Percentiles rank a stretch among this genome's conserved stretches.
These are phyloP conservation scores for Cephalopholis sonnerati DNA, from an alignment of 2,113 vertebrate genomes.

Conservation along the genomic window DNA sequence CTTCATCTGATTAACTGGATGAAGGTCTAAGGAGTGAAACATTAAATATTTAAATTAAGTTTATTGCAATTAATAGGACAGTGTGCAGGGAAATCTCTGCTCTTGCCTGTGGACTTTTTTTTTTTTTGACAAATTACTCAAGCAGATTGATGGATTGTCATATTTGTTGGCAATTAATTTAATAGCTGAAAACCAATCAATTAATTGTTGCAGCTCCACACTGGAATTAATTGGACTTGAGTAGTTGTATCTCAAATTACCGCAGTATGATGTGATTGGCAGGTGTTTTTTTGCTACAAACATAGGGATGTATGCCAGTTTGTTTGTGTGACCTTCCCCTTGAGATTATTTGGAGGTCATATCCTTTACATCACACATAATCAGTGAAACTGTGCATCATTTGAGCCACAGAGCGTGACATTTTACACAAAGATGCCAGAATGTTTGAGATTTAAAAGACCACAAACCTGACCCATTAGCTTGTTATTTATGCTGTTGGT, in stretches of 20 bases:
- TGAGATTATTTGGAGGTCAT: constrained; percentile 17
- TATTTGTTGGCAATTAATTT: too few relatives aligned
- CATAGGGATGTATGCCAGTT: constrained; percentile 5
- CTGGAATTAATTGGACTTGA: constrained; percentile 42
- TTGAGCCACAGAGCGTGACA: neutral
- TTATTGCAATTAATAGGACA: too few relatives aligned
- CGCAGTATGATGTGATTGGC: constrained; percentile 33
- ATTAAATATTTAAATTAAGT: too few relatives aligned
- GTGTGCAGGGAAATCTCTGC: too few relatives aligned
- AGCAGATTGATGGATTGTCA: too few relatives aligned
- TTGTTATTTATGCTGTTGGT: neutral
- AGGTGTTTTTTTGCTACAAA: constrained; percentile 17
- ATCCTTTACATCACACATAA: constrained; percentile 23
- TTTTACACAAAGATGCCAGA: constrained; percentile 23
- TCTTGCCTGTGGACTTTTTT: too few relatives aligned
- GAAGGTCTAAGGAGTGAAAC: too few relatives aligned
- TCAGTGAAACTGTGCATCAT: constrained; percentile 9
- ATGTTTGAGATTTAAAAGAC: constrained; percentile 30
- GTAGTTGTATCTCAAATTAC: constrained; percentile 18
- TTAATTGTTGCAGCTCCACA: too few relatives aligned
- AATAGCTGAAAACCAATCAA: too few relatives aligned
- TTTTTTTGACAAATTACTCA: too few relatives aligned
- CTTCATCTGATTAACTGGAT: too few relatives aligned
- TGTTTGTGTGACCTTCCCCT: constrained; percentile 1
- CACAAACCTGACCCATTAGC: constrained; percentile 13